Conservation (phyloP, 1,140 invertebrate species). For the Anastrepha ludens region DNA sequence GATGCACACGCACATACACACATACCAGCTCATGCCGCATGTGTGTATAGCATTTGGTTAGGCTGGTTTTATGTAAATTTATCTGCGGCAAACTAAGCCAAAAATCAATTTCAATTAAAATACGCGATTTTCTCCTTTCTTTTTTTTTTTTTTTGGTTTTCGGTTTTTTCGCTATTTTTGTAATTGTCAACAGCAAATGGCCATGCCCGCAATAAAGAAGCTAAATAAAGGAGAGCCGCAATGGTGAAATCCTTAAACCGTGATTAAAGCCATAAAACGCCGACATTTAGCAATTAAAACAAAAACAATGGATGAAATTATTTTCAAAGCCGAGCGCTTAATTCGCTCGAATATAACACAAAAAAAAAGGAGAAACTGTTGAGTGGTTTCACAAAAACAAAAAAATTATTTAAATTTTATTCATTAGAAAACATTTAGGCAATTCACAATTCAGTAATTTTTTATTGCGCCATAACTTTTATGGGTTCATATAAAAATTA, state of each 20-base stretch:
- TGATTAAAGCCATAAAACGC: neutral
- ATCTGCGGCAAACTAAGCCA: constrained; percentile 41
- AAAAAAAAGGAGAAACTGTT: neutral
- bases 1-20: neutral
- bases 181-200: constrained; percentile 17
- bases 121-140: neutral
- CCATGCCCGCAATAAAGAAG: neutral
- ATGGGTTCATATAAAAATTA: too few species aligned
- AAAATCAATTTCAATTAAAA: constrained; percentile 50
- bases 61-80: constrained; percentile 32
- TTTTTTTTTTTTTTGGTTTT: too few species aligned
- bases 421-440: too few species aligned
- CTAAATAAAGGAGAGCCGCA: neutral
- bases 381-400: too few species aligned
- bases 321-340: neutral
- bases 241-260: neutral
- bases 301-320: neutral
- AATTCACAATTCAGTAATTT: too few species aligned
- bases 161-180: neutral
- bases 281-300: neutral
- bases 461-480: too few species aligned
- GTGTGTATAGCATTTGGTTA: neutral
- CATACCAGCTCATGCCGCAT: neutral
- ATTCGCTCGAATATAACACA: neutral
- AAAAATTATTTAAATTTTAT: too few species aligned